These are phyloP conservation scores for Macquaria australasica DNA, from an alignment of 2,113 vertebrate species.

Conservation along the genomic window DNA sequence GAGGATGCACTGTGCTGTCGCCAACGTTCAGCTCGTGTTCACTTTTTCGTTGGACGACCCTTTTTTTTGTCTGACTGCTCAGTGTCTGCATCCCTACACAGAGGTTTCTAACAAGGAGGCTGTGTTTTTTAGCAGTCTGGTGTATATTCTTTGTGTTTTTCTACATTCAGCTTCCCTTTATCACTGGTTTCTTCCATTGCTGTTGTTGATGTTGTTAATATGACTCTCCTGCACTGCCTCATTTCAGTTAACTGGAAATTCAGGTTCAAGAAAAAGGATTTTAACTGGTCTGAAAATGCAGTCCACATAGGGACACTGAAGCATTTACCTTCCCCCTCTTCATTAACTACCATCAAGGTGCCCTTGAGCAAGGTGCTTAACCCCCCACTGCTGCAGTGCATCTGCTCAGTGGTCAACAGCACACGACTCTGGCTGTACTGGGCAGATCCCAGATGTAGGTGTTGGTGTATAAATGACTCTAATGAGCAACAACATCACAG, in stretches of 20 bases:
- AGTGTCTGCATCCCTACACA: not conserved
- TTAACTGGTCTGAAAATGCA: not conserved
- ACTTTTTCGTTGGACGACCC: too few relatives aligned
- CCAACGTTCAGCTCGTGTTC: too few relatives aligned
- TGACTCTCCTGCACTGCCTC: not conserved
- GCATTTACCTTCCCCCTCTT: not conserved
- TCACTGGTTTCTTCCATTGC: not conserved
- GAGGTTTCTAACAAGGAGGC: not conserved
- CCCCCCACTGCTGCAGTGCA: conserved; percentile 45
- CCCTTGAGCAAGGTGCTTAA: conserved; percentile 66
- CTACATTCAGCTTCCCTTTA: not conserved
- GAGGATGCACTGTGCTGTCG: too few relatives aligned
- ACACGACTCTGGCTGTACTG: conserved; percentile 30
- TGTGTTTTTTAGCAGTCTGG: not conserved
- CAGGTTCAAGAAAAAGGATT: not conserved
- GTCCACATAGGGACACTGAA: not conserved
- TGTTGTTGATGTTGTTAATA: not conserved
- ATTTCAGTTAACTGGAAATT: not conserved
- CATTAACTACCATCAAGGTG: conserved; percentile 54
- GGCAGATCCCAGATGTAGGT: conserved; percentile 14
- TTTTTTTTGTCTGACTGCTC: not conserved
- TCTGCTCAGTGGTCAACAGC: conserved; percentile 57
- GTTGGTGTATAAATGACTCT: conserved; percentile 15
- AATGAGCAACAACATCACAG: conserved; percentile 27
- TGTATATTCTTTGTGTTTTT: not conserved